Base-by-base conservation (phyloP, 2,888 invertebrate genomes). In the Plebejus melissa region DNA sequence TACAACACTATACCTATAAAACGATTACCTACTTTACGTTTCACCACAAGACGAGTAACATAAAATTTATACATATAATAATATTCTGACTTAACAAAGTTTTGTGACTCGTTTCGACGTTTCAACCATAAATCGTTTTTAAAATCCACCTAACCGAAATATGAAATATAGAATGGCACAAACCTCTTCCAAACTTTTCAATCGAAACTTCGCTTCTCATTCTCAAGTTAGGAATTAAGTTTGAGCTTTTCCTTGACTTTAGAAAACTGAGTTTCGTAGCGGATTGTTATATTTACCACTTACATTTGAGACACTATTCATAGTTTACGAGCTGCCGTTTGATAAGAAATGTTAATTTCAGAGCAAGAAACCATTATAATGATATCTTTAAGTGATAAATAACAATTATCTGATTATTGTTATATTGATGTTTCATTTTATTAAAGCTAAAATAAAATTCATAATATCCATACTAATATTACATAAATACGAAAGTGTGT, bases 181-280 rank as follows among this genome's bases (percentile, higher is more conserved):
- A 65, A 36, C 32, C 32, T 32, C 13, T 32, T 65, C 32, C 32
- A 65, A 65, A 65, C 65, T 65, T 65, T 65, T 65, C 65, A 65
- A 65, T 65, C 65, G 65, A 65, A 65, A 65, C 65, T 65, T 65
- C 65, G 65, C 65, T 32, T 65, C 65, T 65, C 65, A 65, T 65
- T 65, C 65, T 32, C 13, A 13, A 65, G 36, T 65, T 65, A 65
- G 65, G 65, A 65, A 65, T 65, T 65, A 65, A 32, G 65, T 65
- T 36, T 36, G 32, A 65, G 65, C 32, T 65, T 65, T 65, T 32
- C 65, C 65, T 65, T 32, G 65, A 36, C 65, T 36, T 65, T 65
- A 36, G 32, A 65, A 65, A 65, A 65, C 32, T 65, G 13, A 65
- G 65, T 65, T 65, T 36, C 65, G 16, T 1, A 32, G 65, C 5